Conservation (phyloP, 2,113 vertebrate species). For the Lasiurus cinereus region DNA sequence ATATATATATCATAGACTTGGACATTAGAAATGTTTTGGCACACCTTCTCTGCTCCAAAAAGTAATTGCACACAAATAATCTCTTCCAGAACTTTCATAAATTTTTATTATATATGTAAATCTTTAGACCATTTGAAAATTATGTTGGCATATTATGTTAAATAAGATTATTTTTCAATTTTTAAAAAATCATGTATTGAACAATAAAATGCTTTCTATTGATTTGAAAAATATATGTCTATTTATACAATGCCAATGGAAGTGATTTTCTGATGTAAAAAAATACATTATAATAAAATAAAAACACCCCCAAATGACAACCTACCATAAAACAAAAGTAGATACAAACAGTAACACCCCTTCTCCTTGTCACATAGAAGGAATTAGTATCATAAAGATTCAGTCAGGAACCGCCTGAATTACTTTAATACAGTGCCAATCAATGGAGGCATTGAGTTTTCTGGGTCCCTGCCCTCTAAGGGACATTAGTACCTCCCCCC, state of each 20-base stretch:
- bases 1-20: neutral
- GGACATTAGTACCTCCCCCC: rapidly evolving
- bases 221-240: neutral
- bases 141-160: neutral
- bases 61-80: neutral
- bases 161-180: neutral
- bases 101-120: neutral
- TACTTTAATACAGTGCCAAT: neutral
- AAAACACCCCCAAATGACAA: neutral
- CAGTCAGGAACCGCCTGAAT: neutral
- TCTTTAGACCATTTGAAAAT: slow-evolving; percentile 25
- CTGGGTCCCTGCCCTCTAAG: neutral
- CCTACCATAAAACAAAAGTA: slow-evolving; percentile 23
- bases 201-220: neutral
- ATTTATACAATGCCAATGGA: neutral
- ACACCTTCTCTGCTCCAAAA: neutral
- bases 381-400: neutral
- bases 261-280: slow-evolving; percentile 10
- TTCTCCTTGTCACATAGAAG: neutral
- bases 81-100: neutral
- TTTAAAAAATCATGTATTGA: neutral
- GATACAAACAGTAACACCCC: neutral
- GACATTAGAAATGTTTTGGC: neutral
- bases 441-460: neutral
- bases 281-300: neutral